Conservation (phyloP, 2,113 vertebrate species). For the Hipposideros armiger region DNA sequence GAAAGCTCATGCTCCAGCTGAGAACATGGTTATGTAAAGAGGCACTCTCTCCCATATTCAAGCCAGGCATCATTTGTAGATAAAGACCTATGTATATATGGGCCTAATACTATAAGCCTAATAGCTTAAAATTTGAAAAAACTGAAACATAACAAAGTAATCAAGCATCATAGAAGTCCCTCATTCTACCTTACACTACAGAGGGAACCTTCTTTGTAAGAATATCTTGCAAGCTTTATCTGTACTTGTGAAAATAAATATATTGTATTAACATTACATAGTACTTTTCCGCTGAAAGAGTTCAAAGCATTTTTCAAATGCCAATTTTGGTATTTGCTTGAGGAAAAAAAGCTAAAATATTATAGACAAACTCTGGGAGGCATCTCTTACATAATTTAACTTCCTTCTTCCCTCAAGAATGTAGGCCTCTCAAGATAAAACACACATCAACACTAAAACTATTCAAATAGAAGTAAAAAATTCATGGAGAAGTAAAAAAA, state of each 20-base stretch:
- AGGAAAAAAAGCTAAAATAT: conserved; percentile 46
- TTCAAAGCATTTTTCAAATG: conserved; percentile 78
- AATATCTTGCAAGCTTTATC: conserved; percentile 33
- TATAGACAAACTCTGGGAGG: conserved; percentile 60
- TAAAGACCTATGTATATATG: conserved; percentile 34
- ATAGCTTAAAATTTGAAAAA: conserved; percentile 10
- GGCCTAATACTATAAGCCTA: conserved; percentile 12
- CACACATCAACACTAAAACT: neutral
- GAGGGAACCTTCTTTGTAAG: neutral
- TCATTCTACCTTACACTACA: neutral
- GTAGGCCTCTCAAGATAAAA: conserved; percentile 58
- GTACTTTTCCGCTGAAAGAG: conserved; percentile 66
- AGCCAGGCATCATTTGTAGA: conserved; percentile 29
- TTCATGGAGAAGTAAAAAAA: neutral
- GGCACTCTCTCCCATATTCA: neutral
- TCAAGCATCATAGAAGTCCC: conserved; percentile 14
- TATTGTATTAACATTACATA: conserved; percentile 31
- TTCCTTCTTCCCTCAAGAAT: conserved; percentile 59
- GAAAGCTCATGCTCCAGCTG: neutral
- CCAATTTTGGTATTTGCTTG: conserved; percentile 65
- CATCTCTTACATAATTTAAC: conserved; percentile 68
- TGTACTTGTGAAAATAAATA: conserved; percentile 74
- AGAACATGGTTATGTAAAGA: neutral
- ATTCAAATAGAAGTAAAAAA: conserved; percentile 8
- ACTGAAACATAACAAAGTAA: conserved; percentile 15